These are phyloP conservation scores for Orycteropus afer DNA, from an alignment of 2,113 vertebrate species.

Conservation along the genomic window DNA sequence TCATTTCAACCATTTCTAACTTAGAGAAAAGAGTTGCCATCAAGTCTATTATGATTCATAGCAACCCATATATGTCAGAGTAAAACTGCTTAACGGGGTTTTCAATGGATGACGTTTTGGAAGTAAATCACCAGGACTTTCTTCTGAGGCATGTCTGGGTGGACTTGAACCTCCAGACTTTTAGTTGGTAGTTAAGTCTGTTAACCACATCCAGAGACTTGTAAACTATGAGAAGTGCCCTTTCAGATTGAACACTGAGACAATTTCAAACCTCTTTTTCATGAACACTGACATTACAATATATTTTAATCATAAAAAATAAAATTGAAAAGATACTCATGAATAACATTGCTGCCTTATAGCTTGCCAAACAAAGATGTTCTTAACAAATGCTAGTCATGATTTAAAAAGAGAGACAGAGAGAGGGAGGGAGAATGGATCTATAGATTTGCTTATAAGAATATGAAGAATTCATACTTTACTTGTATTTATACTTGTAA, in stretches of 20 bases:
- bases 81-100: no score
- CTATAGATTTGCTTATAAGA: slow-evolving; percentile 1
- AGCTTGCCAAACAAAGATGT: background rate
- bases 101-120: no score
- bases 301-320: slow-evolving; percentile 6
- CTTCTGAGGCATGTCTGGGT: background rate
- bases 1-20: background rate
- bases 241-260: background rate
- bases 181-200: background rate
- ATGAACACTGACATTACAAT: background rate
- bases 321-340: slow-evolving; percentile 6
- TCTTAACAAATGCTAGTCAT: background rate
- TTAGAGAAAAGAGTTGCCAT: no score
- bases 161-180: background rate
- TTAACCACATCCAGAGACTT: background rate
- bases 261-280: background rate
- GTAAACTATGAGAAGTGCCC: background rate
- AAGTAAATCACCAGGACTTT: background rate
- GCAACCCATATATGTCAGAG: no score
- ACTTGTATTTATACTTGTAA: slow-evolving; percentile 3
- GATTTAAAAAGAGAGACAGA: background rate
- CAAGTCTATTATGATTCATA: no score
- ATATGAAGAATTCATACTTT: background rate
- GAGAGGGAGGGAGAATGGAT: background rate
- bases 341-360: background rate